Evolutionary conservation across 2,888 invertebrate species (phyloP), one percentile per base, ranked within the genome.

Genomic region (Pristionchus maxplancki): DNA sequence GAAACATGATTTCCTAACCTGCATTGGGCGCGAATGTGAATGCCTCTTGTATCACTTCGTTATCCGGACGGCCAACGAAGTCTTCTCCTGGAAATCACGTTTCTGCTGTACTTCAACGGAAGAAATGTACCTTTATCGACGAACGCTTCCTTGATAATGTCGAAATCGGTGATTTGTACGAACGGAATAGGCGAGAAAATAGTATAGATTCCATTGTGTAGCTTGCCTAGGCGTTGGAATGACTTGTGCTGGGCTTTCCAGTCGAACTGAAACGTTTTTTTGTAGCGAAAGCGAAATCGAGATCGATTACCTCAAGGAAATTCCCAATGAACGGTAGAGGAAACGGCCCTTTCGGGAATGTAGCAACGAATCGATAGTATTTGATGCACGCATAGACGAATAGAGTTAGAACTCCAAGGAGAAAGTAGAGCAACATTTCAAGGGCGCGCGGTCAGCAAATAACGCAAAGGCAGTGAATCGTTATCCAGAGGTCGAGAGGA

Each of bases 251-350:
- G 74, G 40, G 24, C 24, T 74, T 28, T 24, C 20, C 28, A 74
- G 44, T 74, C 74, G 74, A 40, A 74, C 74, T 74, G 74, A n/a
- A 34, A 67, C 4, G 17, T 53, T 48, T 48, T 48, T 48, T 48
- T 48, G 6, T 48, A 9, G 53, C 53, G 20, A 53, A 53, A 20
- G 53, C 3, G 53, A 17, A 44, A 44, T 44, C 44, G 44, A 44
- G 58, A 28, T 28, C n/a, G 9, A 6, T 9, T 28, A 64, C 64
- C 28, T 64, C 64, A 28, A 28, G 64, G 64, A 28, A 28, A 13
- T 74, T 74, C 4, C 74, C 74, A 24, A 74, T 74, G n/a, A 74
- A 31, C 40, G 74, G 74, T 24, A 74, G n/a, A 9, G 74, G 74
- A 24, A 44, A 40, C 3, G 74, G 74, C 44, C 74, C 74, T 44